These are phyloP conservation scores for Hirudinaria manillensis DNA, from an alignment of 2,888 invertebrate genomes.

Conservation along the genomic window DNA sequence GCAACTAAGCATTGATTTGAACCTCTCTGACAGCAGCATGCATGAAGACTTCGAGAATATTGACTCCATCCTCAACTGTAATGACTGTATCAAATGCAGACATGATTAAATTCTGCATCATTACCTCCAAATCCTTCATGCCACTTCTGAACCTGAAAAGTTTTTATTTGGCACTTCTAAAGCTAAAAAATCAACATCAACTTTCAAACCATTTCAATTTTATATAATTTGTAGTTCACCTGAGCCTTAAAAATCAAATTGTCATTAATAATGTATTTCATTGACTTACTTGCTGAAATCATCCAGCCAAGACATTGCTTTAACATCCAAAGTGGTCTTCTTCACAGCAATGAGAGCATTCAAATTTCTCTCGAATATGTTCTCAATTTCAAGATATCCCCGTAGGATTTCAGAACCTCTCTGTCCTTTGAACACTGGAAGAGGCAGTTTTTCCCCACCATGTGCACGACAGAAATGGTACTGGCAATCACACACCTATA, in stretches of 20 bases:
- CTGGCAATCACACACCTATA: constrained; percentile 77
- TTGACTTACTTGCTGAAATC: constrained; percentile 56
- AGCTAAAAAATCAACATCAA: neutral
- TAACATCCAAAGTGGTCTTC: constrained; percentile 56
- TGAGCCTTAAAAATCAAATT: neutral
- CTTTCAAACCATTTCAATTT: neutral
- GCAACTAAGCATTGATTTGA: too few relatives aligned
- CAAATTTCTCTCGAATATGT: constrained; percentile 66
- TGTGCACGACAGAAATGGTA: constrained; percentile 72
- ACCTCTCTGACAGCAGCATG: constrained; percentile 69
- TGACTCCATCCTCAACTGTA: constrained; percentile 74
- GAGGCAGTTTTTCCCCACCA: constrained; percentile 65
- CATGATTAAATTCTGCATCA: constrained; percentile 74
- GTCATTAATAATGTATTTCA: constrained; percentile 10
- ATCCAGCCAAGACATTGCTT: constrained; percentile 70
- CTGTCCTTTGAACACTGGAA: constrained; percentile 72
- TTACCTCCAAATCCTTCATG: constrained; percentile 63
- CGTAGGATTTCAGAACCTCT: constrained; percentile 54
- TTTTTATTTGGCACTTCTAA: neutral
- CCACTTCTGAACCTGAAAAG: constrained; percentile 57
- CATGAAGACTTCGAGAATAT: constrained; percentile 69
- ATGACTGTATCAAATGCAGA: constrained; percentile 72
- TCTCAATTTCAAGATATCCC: constrained; percentile 61
- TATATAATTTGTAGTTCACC: neutral
- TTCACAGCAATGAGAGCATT: constrained; percentile 62